Conservation (phyloP, 2,888 invertebrate species). For the Chymomyza caudatula region DNA sequence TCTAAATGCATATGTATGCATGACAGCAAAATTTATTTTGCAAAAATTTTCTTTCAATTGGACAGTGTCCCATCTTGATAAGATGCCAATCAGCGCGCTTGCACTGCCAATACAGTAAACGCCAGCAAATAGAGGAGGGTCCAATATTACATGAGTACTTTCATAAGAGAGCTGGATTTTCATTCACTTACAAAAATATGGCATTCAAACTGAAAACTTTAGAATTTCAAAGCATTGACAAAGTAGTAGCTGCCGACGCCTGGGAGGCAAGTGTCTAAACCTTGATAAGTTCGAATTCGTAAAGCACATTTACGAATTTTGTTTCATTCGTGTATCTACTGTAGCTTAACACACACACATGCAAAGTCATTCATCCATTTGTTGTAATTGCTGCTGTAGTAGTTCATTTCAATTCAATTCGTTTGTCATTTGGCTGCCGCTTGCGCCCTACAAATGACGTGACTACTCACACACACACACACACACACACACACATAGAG, state of each 20-base stretch:
- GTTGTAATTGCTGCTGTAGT: constrained; percentile 32
- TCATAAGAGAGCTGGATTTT: no score
- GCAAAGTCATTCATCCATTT: not conserved
- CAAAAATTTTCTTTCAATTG: constrained; percentile 75
- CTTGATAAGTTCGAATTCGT: not conserved
- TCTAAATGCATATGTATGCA: constrained; percentile 34
- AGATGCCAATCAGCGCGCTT: constrained; percentile 76
- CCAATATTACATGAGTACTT: no score
- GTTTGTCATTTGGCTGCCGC: constrained; percentile 65
- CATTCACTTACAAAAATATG: no score
- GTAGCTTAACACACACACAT: not conserved
- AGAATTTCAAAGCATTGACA: no score
- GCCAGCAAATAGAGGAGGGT: not conserved
- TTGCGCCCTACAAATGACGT: not conserved
- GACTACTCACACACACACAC: constrained; percentile 9
- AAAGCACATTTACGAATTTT: no score
- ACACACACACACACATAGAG: not conserved
- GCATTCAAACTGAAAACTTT: no score
- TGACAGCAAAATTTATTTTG: constrained; percentile 67
- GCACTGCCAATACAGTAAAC: constrained; percentile 31
- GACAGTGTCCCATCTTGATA: constrained; percentile 78
- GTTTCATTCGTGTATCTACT: not conserved
- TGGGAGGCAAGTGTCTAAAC: no score
- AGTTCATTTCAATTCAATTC: constrained; percentile 73
- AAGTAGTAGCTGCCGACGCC: no score